Percentiles rank a stretch among this genome's conserved stretches.
Evolutionary conservation across 2,113 vertebrate genomes (phyloP).

Genomic region (Hypanus sabinus): DNA sequence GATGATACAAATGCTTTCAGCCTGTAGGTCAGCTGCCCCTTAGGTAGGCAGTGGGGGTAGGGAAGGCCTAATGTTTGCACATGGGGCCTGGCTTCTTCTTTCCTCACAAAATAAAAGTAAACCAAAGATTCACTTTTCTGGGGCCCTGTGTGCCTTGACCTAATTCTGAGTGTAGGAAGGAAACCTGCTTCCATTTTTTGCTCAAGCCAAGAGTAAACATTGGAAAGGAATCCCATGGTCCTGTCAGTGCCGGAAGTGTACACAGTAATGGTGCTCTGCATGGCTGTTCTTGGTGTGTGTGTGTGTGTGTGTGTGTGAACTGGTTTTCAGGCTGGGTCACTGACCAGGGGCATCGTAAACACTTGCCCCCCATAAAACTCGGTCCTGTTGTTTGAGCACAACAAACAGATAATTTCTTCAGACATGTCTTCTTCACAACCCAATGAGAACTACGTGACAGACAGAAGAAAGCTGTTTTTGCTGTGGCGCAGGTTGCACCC

Average conservation of each 20-base stretch:
- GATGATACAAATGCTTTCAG: not conserved
- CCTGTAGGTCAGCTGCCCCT: not conserved
- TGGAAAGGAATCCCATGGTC: not conserved
- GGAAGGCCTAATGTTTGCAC: not conserved
- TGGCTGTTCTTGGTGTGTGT: not conserved
- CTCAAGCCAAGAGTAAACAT: not conserved
- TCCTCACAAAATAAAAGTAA: not conserved
- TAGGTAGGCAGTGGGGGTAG: too few relatives aligned
- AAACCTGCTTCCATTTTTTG: not conserved
- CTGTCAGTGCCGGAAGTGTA: not conserved
- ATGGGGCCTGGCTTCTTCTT: not conserved
- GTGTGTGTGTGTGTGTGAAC: too few relatives aligned
- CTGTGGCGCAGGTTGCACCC: not conserved
- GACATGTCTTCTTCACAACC: not conserved
- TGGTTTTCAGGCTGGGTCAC: not conserved
- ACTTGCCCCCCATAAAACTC: not conserved
- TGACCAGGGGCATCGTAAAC: not conserved
- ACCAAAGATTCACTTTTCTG: not conserved
- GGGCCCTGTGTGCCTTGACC: not conserved
- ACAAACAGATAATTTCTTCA: not conserved
- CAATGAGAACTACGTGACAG: not conserved
- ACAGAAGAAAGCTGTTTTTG: not conserved
- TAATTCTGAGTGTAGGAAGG: not conserved
- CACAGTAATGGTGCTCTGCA: not conserved
- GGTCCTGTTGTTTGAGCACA: not conserved